Evolutionary conservation across 2,888 invertebrate genomes (phyloP).

Genomic region (Hemistola chrysoprasaria): DNA sequence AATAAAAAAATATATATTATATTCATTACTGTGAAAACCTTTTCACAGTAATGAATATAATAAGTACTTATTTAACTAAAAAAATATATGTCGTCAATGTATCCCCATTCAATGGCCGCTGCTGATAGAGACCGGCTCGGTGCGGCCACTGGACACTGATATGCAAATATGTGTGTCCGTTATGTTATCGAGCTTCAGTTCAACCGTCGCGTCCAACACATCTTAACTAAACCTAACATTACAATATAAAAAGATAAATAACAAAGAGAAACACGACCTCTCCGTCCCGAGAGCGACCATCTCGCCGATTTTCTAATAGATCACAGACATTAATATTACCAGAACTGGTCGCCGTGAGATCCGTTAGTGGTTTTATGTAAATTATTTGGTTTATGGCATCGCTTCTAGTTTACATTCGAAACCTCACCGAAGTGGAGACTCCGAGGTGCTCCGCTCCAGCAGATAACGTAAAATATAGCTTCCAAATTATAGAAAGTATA

Average conservation of each 20-base stretch:
- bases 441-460: conserved; percentile 28
- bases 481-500: conserved; percentile 65
- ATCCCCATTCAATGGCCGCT: too few relatives aligned
- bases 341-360: conserved; percentile 75
- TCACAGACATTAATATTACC: conserved; percentile 74
- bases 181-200: background rate
- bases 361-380: conserved; percentile 81
- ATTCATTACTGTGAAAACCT: too few relatives aligned
- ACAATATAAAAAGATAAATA: too few relatives aligned
- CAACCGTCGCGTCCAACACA: background rate
- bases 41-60: too few relatives aligned
- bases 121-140: too few relatives aligned
- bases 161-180: conserved; percentile 21
- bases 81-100: too few relatives aligned
- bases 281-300: conserved; percentile 37
- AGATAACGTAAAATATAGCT: conserved; percentile 52
- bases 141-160: too few relatives aligned
- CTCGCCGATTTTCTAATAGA: conserved; percentile 79
- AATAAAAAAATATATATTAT: conserved; percentile 59
- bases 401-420: conserved; percentile 74
- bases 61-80: too few relatives aligned
- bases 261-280: background rate
- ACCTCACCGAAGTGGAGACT: conserved; percentile 47
- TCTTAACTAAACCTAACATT: too few relatives aligned
- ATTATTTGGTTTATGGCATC: conserved; percentile 70